A percentile compares a stretch with the other conserved stretches of the same genome.
These are phyloP conservation scores for Steinernema feltiae DNA, from an alignment of 1,140 invertebrate species.

Conservation along the genomic window DNA sequence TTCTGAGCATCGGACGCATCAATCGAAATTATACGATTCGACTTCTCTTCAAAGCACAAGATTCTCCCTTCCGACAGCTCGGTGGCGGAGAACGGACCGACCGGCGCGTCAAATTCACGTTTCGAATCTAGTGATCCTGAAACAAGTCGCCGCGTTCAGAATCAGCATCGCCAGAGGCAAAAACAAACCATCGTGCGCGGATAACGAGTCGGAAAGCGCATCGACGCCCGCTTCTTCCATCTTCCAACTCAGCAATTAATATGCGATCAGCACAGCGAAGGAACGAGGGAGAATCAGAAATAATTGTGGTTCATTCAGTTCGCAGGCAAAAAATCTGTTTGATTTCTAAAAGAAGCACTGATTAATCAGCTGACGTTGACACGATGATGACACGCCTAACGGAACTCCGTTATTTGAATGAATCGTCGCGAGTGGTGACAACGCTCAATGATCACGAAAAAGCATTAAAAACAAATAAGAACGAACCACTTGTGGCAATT, in stretches of 20 bases:
- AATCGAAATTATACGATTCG: not conserved
- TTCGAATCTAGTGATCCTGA: not conserved
- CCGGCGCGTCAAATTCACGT: not conserved
- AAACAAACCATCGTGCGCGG: not conserved
- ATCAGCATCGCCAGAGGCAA: not conserved
- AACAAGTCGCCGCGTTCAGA: not conserved
- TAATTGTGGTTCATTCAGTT: too few relatives aligned
- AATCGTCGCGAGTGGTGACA: too few relatives aligned
- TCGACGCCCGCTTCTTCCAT: not conserved
- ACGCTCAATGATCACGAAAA: too few relatives aligned
- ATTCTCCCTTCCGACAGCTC: not conserved
- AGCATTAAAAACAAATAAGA: too few relatives aligned
- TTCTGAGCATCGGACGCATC: not conserved
- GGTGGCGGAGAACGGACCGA: constrained; percentile 5
- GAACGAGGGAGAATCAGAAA: too few relatives aligned
- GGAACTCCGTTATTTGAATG: too few relatives aligned
- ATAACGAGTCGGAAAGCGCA: not conserved
- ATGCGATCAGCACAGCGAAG: not conserved
- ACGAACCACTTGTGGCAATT: too few relatives aligned
- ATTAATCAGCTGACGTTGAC: too few relatives aligned
- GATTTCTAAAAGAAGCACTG: too few relatives aligned
- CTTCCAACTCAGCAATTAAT: not conserved
- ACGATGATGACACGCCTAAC: too few relatives aligned
- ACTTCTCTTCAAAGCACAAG: constrained; percentile 5
- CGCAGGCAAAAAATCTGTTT: too few relatives aligned